Conservation (phyloP, 2,797 vertebrate species). For the Hydrocynus forskahlii region DNA sequence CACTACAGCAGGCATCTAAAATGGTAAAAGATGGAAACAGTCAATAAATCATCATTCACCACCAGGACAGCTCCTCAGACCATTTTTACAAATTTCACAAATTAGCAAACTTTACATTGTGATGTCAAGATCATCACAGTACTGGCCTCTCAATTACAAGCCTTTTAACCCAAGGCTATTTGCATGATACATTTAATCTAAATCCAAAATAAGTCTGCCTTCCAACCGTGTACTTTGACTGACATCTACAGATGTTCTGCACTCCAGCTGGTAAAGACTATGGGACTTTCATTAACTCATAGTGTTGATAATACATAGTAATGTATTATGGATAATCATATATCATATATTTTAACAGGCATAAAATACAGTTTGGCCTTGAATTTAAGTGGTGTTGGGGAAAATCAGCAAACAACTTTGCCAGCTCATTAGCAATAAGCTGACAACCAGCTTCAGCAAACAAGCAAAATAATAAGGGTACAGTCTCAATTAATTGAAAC, state of each 20-base stretch:
- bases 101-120: slow-evolving; percentile 5
- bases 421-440: slow-evolving; percentile 62
- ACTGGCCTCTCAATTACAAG: slow-evolving; percentile 69
- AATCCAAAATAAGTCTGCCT: slow-evolving; percentile 75
- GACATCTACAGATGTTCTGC: slow-evolving; percentile 70
- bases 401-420: slow-evolving; percentile 54
- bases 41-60: no score
- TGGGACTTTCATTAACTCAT: background rate
- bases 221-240: slow-evolving; percentile 68
- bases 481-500: slow-evolving; percentile 63
- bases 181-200: slow-evolving; percentile 73
- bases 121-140: background rate
- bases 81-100: background rate
- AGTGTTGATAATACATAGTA: slow-evolving; percentile 3
- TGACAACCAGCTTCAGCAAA: slow-evolving; percentile 62
- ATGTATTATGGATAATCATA: slow-evolving; percentile 5
- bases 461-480: slow-evolving; percentile 61
- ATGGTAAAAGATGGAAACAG: no score
- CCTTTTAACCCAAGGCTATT: slow-evolving; percentile 61
- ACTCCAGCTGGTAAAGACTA: slow-evolving; percentile 54
- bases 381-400: slow-evolving; percentile 54
- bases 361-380: slow-evolving; percentile 39
- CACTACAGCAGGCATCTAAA: background rate
- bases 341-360: slow-evolving; percentile 7
- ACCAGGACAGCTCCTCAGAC: background rate